Evolutionary conservation across 1,140 invertebrate genomes (phyloP), one percentile per base, ranked within the genome.

Genomic region (Mycetomoellerius zeteki): DNA sequence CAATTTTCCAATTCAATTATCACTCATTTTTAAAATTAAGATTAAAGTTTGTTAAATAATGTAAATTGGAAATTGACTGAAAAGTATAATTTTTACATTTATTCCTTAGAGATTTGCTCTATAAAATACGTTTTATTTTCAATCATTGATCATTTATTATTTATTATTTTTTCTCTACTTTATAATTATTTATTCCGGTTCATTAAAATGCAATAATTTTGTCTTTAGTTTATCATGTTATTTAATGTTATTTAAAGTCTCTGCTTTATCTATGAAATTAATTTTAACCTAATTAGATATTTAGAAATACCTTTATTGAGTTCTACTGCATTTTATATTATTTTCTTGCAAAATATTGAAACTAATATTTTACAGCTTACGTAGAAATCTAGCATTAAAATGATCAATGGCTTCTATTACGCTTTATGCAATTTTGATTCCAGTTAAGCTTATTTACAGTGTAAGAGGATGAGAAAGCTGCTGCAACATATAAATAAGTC

Each of bases 401-500:
- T 37, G 2, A n/a, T 19, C 52, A 69, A 81, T 24, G 21, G 24
- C 47, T 37, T 37, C 8, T 37, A 54, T 69, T 33, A 54, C 47
- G 37, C 24, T 65, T 43, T 65, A 65, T 71, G 64, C 30, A 81
- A 56, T 54, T 56, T 43, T 69, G 30, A 65, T 78, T 52, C 8
- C 33, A n/a, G 33, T 50, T 30, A 60, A 54, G 60, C 16, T 27
- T 43, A 67, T 78, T 21, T 33, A 14, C 16, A 14, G 21, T 27
- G 14, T 50, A 43, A 37, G 37, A 8, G 27, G 58, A 56, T 37
- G 33, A n/a, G 24, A 47, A 64, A 85, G 62, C 64, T 85, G 19
- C 6, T 21, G 43, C 4, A 27, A 64, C 30, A 16, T 75, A 84
- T 84, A 84, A 84, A 84, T 84, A 84, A 84, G 73, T 84, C 69